Base-by-base conservation (phyloP, 2,888 invertebrate genomes). In the Rhopalosiphum nymphaeae region DNA sequence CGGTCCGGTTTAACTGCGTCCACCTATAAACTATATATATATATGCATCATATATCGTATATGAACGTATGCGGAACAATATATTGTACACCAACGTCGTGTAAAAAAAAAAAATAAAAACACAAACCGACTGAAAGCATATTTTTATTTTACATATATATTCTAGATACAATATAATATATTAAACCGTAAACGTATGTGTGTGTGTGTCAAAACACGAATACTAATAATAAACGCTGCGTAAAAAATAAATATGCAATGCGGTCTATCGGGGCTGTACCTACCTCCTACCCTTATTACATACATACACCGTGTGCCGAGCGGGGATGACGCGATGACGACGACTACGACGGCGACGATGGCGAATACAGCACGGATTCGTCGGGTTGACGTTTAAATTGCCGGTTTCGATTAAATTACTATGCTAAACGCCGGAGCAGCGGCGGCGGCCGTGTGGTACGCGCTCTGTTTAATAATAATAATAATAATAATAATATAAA, bases 331-430 rank as follows among this genome's bases (percentile, higher is more conserved):
- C 21, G 57, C 61, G 26, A 57, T 57, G 57, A 56, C 25, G 56
- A 56, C 4, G 1, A 26, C 9, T 26, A 57, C 56, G 56, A 56
- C 26, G 29, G 61, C 13, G 67, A 86, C n/a, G 46, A 86, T 49
- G 78, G 67, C 67, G 36, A 49, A 49, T 44, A 67, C n/a, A 29
- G 36, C n/a, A 42, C 53, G 91, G 42, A 53, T 56, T 84, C 42
- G 53, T 91, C 91, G 78, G 91, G 78, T 84, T 53, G 84, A 91
- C 91, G 91, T 78, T 91, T 84, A 91, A 91, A 91, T 91, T 91
- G 91, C 91, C 53, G 91, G 91, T 91, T 84, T 84, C 53, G 78
- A 42, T 84, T 84, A 91, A 91, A 91, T 78, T 42, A 49, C 11
- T 49, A 49, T 42, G 49, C 67, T 91, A 91, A 91, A 78, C 46